phyloP scores from a whole-genome alignment of 1,140 invertebrate species.

The Belonocnema kinseyi region DNA sequence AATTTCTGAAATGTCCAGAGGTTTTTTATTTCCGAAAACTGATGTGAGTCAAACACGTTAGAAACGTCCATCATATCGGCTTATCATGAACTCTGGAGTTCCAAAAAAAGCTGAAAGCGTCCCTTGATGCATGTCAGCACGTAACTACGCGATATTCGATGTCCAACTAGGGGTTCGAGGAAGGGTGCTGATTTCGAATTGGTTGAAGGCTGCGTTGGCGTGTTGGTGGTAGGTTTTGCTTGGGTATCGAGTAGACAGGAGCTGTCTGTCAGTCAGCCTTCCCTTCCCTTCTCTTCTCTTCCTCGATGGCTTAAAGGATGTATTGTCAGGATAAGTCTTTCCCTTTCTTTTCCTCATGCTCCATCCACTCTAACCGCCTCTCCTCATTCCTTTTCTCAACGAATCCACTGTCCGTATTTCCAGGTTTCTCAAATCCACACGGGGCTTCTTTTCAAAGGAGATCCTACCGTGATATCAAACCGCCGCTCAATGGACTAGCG shows the following conservation, averaged over 20 bases:
- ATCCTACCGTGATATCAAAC: constrained; percentile 64
- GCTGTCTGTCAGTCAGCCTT: constrained; percentile 62
- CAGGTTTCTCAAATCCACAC: constrained; percentile 50
- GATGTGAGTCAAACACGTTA: not conserved
- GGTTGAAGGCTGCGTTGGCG: constrained; percentile 1
- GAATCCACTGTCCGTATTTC: constrained; percentile 36
- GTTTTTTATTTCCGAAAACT: not conserved
- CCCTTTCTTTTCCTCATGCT: constrained; percentile 37
- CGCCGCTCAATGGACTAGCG: constrained; percentile 59
- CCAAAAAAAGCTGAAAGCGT: constrained; percentile 12
- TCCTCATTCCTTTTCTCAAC: constrained; percentile 38
- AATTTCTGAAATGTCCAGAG: not conserved
- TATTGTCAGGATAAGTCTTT: constrained; percentile 68
- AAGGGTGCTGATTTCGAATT: constrained; percentile 31
- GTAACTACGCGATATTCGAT: constrained; percentile 38
- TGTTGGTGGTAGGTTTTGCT: constrained; percentile 51
- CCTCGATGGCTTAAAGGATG: constrained; percentile 55
- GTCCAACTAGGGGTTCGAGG: constrained; percentile 28
- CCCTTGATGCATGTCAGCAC: constrained; percentile 21
- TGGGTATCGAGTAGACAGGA: constrained; percentile 62
- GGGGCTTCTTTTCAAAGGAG: constrained; percentile 56
- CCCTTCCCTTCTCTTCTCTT: constrained; percentile 45
- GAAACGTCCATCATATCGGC: constrained; percentile 8
- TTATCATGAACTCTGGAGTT: not conserved
- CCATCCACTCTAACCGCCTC: constrained; percentile 27